Evolutionary conservation across 2,797 vertebrate genomes (phyloP).

Genomic region (Siniperca scherzeri): DNA sequence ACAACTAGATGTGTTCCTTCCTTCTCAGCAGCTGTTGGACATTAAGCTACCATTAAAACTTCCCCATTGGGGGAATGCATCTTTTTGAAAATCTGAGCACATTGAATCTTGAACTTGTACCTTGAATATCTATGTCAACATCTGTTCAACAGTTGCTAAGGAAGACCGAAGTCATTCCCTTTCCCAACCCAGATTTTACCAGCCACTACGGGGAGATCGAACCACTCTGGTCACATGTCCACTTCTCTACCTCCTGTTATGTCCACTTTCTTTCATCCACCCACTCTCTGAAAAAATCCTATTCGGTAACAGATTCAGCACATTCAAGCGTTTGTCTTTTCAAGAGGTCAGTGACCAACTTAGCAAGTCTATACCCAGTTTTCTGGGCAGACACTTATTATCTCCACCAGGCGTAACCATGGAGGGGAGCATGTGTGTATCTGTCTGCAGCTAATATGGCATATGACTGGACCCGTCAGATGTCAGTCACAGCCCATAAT

Average conservation of each 20-base stretch:
- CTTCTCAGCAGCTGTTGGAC: not conserved
- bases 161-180: not conserved
- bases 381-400: conserved; percentile 20
- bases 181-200: not conserved
- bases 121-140: not conserved
- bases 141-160: not conserved
- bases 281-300: not conserved
- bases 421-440: no score
- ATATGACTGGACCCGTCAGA: not conserved
- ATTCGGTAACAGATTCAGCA: conserved; percentile 7
- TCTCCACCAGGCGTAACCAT: not conserved
- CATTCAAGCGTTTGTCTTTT: conserved; percentile 20
- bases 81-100: not conserved
- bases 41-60: no score
- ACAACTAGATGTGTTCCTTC: not conserved
- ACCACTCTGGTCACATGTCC: not conserved
- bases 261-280: not conserved
- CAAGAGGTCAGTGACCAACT: conserved; percentile 29
- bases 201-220: not conserved
- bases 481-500: not conserved
- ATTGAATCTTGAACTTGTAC: not conserved
- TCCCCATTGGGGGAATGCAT: not conserved
- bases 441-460: no score
- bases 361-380: conserved; percentile 17
- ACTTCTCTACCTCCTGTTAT: not conserved